Conservation (phyloP, 2,113 vertebrate genomes). For the Pristiophorus japonicus region DNA sequence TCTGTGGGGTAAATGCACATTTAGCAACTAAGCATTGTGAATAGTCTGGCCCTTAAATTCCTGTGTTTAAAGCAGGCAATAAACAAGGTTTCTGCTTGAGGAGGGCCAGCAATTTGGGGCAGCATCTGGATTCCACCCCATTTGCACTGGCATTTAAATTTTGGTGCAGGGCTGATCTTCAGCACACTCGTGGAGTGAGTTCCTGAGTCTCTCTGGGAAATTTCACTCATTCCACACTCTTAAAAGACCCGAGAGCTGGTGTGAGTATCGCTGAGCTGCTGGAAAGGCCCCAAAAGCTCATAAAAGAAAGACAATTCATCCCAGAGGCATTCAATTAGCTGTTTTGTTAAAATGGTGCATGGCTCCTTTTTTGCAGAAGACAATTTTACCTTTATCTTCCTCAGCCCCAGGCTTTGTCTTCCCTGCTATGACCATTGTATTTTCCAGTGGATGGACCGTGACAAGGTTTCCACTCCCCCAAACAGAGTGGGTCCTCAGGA, state of each 20-base stretch:
- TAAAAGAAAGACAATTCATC: background rate
- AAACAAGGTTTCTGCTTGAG: background rate
- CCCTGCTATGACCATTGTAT: background rate
- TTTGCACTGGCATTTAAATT: background rate
- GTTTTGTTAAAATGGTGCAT: background rate
- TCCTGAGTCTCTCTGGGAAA: background rate
- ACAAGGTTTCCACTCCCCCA: background rate
- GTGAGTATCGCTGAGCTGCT: background rate
- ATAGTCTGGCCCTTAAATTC: background rate
- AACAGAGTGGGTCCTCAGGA: background rate
- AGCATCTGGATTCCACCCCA: background rate
- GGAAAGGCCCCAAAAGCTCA: background rate
- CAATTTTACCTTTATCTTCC: background rate
- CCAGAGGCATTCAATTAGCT: background rate
- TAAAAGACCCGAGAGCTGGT: background rate
- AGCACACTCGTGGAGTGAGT: background rate
- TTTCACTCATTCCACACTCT: background rate
- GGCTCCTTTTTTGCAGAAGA: background rate
- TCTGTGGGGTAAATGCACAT: background rate
- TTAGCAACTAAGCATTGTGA: background rate
- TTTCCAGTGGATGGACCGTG: background rate
- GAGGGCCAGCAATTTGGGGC: background rate
- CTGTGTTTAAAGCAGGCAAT: background rate
- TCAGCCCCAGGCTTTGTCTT: no score
- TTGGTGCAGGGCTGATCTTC: background rate